These are phyloP conservation scores for Hippocampus barbouri DNA, from an alignment of 2,113 vertebrate species.

Conservation along the genomic window DNA sequence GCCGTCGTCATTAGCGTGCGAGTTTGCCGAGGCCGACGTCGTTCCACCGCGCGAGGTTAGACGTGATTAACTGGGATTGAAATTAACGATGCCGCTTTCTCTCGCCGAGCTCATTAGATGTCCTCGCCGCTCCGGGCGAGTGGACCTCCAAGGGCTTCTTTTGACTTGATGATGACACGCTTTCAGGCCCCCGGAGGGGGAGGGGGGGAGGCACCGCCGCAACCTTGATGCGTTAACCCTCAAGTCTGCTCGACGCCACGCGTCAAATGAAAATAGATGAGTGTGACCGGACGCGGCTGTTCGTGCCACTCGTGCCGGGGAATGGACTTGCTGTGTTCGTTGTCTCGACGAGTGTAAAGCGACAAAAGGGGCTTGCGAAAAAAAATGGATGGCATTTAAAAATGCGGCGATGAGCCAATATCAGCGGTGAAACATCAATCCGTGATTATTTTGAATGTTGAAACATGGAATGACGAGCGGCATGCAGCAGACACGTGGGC, in stretches of 20 bases:
- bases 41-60: slow-evolving; percentile 41
- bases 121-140: too few relatives aligned
- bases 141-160: neutral
- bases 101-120: too few relatives aligned
- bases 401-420: too few relatives aligned
- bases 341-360: neutral
- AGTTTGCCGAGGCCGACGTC: slow-evolving; percentile 45
- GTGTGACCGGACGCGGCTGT: neutral
- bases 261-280: neutral
- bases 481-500: too few relatives aligned
- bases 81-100: slow-evolving; percentile 47
- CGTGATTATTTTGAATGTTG: too few relatives aligned
- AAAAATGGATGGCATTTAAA: too few relatives aligned
- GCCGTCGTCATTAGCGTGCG: slow-evolving; percentile 50
- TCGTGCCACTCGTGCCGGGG: neutral
- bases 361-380: too few relatives aligned
- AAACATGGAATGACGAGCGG: too few relatives aligned
- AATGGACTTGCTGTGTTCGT: neutral
- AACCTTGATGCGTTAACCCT: neutral
- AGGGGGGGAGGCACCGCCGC: too few relatives aligned
- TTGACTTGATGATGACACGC: neutral
- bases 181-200: neutral
- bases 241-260: neutral
- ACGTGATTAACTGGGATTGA: slow-evolving; percentile 59
- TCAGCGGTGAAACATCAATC: too few relatives aligned